A percentile compares a stretch with the other conserved stretches of the same genome.
Conservation (phyloP, 2,113 vertebrate genomes). For the Phainopepla nitens region DNA sequence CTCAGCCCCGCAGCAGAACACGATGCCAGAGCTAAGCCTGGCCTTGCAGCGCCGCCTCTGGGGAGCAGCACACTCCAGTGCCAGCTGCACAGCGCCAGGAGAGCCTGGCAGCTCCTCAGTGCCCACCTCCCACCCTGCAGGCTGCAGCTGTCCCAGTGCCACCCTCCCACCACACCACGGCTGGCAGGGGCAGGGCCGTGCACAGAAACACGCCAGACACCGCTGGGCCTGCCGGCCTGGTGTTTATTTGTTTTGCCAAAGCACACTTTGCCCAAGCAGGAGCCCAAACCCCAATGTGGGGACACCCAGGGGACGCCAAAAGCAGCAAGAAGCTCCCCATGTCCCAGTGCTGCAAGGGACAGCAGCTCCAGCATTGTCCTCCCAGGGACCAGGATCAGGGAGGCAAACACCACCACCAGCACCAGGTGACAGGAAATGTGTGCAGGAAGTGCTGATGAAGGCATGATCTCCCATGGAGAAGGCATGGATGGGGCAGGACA, state of each 20-base stretch:
- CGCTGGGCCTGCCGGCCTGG: background rate
- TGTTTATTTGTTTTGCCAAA: conserved; percentile 17
- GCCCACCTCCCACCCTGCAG: background rate
- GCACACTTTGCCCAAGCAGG: background rate
- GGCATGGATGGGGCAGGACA: background rate
- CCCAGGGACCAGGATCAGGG: background rate
- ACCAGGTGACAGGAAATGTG: background rate
- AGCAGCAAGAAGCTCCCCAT: background rate
- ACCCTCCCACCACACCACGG: fast-evolving
- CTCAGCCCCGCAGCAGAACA: background rate
- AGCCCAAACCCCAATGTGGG: conserved; percentile 36
- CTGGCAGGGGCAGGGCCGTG: background rate
- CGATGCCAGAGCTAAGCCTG: background rate
- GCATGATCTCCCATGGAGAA: background rate
- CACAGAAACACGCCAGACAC: background rate
- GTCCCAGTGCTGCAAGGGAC: background rate
- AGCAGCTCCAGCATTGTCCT: background rate
- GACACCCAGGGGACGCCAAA: background rate
- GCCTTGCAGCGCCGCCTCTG: background rate
- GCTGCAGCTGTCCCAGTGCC: background rate
- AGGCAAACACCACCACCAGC: background rate
- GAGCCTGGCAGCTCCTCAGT: background rate
- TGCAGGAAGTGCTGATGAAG: background rate
- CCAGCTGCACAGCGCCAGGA: background rate
- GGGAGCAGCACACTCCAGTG: background rate